Conservation (phyloP, 2,797 vertebrate genomes). For the Anas georgica region DNA sequence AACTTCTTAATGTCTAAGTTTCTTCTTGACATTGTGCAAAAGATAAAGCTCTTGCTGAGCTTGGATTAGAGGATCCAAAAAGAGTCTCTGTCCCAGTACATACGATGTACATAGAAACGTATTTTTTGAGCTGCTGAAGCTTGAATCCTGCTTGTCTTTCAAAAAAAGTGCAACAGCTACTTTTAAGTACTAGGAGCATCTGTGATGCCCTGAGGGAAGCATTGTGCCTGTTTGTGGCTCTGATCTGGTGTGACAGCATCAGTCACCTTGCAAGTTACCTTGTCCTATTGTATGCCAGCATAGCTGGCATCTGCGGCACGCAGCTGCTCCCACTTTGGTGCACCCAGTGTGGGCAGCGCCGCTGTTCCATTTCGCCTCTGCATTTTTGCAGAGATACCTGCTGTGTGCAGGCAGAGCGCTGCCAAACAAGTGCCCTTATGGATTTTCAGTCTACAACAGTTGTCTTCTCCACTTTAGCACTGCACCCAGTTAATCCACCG, state of each 20-base stretch:
- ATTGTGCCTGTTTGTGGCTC: not conserved
- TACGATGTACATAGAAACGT: not conserved
- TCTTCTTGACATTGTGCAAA: not conserved
- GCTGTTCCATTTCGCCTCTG: not conserved
- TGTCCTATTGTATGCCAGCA: not conserved
- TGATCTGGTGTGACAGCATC: not conserved
- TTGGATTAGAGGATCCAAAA: not conserved
- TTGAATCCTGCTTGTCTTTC: not conserved
- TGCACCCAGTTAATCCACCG: not conserved
- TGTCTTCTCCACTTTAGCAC: not conserved
- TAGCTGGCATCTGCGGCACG: not conserved
- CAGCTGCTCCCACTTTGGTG: not conserved
- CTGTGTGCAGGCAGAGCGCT: not conserved
- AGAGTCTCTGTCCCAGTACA: not conserved
- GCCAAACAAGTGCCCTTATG: accelerated
- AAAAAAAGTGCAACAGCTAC: not conserved
- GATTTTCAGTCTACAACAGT: not conserved
- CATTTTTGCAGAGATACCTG: not conserved
- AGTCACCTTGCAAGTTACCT: not conserved
- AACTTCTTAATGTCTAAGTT: not conserved
- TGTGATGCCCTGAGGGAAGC: not conserved
- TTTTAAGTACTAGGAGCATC: not conserved
- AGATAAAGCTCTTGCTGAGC: not conserved
- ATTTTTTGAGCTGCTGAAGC: not conserved
- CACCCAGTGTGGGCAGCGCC: not conserved